A percentile compares a stretch with the other conserved stretches of the same genome.
These are phyloP conservation scores for Drosophila lacteicornis DNA, from an alignment of 1,140 invertebrate species.

Conservation along the genomic window DNA sequence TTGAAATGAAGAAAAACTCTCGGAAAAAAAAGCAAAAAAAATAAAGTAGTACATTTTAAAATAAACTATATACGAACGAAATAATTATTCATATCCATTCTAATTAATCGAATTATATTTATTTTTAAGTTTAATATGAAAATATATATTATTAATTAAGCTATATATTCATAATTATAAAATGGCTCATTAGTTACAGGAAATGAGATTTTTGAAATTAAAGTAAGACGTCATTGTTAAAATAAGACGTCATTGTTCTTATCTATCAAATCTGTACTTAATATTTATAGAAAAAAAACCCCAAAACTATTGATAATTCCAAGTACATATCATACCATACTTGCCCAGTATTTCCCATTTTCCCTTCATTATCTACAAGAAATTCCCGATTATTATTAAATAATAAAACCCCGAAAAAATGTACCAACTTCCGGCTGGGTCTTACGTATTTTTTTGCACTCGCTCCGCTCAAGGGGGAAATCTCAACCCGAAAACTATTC, in stretches of 20 bases:
- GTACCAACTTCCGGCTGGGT: constrained; percentile 12
- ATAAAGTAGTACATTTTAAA: no score
- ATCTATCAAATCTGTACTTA: background rate
- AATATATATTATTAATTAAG: no score
- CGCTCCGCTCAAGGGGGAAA: constrained; percentile 13
- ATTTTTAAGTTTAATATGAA: no score
- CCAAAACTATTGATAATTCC: background rate
- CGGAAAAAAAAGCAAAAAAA: no score
- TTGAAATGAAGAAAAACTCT: no score
- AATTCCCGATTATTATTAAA: background rate
- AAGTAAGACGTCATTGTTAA: background rate
- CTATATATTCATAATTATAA: no score
- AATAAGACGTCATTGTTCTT: background rate
- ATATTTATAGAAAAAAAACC: background rate
- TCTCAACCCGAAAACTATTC: constrained; percentile 30
- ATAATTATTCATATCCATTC: no score
- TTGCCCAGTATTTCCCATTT: background rate
- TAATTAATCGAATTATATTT: no score
- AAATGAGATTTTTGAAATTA: background rate
- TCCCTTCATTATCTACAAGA: background rate
- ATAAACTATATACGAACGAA: no score
- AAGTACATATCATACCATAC: background rate
- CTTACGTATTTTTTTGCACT: constrained; percentile 28
- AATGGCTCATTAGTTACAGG: no score
- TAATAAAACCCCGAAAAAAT: background rate